These are phyloP conservation scores for Cherax destructor DNA, from an alignment of 1,140 invertebrate genomes.

Conservation along the genomic window DNA sequence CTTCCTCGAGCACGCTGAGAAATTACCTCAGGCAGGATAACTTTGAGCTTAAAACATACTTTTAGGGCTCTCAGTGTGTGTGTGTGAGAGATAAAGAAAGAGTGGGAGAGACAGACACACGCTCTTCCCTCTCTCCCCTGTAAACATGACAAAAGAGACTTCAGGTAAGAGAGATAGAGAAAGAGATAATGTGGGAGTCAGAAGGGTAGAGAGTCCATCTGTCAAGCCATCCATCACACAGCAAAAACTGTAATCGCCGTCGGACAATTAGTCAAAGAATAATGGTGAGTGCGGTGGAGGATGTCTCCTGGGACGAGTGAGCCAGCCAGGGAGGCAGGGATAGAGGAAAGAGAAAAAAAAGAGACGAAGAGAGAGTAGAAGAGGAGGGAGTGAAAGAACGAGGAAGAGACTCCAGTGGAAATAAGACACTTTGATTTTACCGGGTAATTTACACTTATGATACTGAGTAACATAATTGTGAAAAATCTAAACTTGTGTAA, in stretches of 20 bases:
- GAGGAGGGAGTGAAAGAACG: background rate
- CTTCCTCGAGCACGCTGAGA: too few species aligned
- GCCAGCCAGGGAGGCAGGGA: background rate
- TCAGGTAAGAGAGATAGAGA: background rate
- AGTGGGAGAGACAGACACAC: too few species aligned
- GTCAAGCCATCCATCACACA: background rate
- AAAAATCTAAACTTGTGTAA: too few species aligned
- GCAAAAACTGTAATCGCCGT: constrained; percentile 25
- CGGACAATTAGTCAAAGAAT: constrained; percentile 42
- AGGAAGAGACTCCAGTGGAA: background rate
- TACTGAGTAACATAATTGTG: too few species aligned
- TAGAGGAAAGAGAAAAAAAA: background rate
- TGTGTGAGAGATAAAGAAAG: too few species aligned
- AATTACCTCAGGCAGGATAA: too few species aligned
- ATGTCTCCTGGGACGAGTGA: constrained; percentile 5
- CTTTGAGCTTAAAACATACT: too few species aligned
- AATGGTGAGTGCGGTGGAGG: constrained; percentile 26
- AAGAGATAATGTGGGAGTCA: background rate
- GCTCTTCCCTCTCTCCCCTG: too few species aligned
- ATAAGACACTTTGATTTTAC: too few species aligned
- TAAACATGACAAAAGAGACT: background rate
- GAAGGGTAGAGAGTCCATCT: constrained; percentile 11
- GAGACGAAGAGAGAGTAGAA: background rate
- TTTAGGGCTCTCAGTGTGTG: too few species aligned
- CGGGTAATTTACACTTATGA: too few species aligned